Evolutionary conservation across 2,797 vertebrate species (phyloP).

Genomic region (Sardinella longiceps): DNA sequence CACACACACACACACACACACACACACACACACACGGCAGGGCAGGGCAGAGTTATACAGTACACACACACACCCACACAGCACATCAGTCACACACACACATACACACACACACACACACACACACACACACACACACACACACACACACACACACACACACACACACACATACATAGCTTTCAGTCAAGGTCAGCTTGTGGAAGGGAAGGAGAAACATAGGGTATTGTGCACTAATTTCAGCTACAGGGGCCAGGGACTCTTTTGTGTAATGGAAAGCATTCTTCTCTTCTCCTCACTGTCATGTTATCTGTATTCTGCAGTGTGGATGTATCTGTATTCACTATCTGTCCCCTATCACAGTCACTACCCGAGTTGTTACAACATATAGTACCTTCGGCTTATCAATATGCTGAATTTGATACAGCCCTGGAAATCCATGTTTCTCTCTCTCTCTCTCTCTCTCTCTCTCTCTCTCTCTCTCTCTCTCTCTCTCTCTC

Average conservation of each 20-base stretch:
- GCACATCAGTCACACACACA: not conserved
- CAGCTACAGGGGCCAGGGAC: not conserved
- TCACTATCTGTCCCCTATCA: not conserved
- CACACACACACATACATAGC: not conserved
- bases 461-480: too few relatives aligned
- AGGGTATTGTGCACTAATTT: not conserved
- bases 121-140: not conserved
- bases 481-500: too few relatives aligned
- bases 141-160: not conserved
- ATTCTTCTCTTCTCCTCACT: not conserved
- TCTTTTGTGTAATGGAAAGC: not conserved
- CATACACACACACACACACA: not conserved
- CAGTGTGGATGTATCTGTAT: not conserved
- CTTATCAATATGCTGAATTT: not conserved
- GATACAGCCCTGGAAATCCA: not conserved
- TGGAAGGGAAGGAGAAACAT: not conserved
- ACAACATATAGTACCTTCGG: not conserved
- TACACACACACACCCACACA: not conserved
- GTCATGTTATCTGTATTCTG: not conserved
- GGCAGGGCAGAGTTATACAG: not conserved
- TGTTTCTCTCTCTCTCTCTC: too few relatives aligned
- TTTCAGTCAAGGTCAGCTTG: not conserved
- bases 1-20: too few relatives aligned
- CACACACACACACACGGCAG: not conserved
- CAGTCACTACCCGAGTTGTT: not conserved